Evolutionary conservation across 2,113 vertebrate species (phyloP), one percentile per base, ranked within the genome.

Genomic region (Myocastor coypus): DNA sequence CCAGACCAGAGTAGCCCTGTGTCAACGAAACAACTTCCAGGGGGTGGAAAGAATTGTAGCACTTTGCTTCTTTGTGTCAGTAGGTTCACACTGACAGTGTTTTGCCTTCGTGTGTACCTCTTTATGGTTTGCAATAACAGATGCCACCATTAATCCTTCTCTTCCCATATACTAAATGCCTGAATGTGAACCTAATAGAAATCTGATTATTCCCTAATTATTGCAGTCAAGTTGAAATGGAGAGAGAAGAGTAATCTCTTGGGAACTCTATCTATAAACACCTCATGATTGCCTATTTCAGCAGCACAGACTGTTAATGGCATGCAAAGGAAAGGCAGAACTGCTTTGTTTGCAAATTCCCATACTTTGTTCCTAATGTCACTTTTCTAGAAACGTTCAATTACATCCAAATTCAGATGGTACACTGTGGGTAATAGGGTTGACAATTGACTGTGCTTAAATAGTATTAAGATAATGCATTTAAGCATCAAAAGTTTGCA

Each of bases 401-500:
- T 95, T 83, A 57, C 69, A 92, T 94, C 66, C 59, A 95, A 95
- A 97, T 96, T 93, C 83, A 89, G 80, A 73, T 87, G 28, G 83
- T 30, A 94, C 55, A 87, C 50, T 71, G 69, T 95, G 83, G 11
- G 13, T 96, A 94, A 95, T 94, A 83, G 93, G 77, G 68, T 82
- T 59, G 94, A 93, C 68, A 89, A 37, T 37, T 90, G 80, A 89
- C 68, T 89, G 66, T 93, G 88, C 77, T 94, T 97, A 97, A 97
- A 92, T 83, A 77, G 52, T 94, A 97, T 96, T 96, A 94, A 97
- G 82, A 83, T 96, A 97, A 97, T 92, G 57, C 80, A 94, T 96
- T 81, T 88, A 93, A 94, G 95, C 90, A 95, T 95, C 85, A 93
- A 92, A 97, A 66, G 83, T 98, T 98, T 97, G 97, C 85, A 97